Percentiles rank a stretch among this genome's conserved stretches.
Conservation (phyloP, 2,797 vertebrate species). For the Argya squamiceps region DNA sequence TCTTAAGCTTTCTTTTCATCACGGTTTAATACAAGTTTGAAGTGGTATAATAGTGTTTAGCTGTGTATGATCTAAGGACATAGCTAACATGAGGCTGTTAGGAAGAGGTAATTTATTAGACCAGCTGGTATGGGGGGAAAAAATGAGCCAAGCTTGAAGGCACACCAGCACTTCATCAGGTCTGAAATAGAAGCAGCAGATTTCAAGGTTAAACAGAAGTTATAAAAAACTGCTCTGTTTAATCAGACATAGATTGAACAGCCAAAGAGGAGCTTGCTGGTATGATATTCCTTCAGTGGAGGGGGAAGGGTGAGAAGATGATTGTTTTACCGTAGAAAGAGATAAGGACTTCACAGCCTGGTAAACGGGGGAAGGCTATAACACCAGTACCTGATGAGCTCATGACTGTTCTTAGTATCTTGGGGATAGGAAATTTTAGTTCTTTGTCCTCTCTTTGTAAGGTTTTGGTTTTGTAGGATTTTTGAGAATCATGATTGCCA, state of each 20-base stretch:
- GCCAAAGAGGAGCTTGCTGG: background rate
- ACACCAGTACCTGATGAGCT: background rate
- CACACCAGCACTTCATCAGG: slow-evolving; percentile 33
- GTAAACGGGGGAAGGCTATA: background rate
- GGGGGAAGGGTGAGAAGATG: background rate
- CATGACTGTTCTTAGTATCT: background rate
- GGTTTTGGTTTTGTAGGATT: background rate
- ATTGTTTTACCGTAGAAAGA: background rate
- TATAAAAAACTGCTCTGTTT: slow-evolving; percentile 1
- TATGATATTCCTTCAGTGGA: background rate
- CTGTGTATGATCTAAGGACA: slow-evolving; percentile 13
- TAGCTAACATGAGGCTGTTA: background rate
- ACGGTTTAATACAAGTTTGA: background rate
- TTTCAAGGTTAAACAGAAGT: slow-evolving; percentile 63
- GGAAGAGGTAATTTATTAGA: slow-evolving; percentile 67
- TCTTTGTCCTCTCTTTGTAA: background rate
- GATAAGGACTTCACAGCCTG: background rate
- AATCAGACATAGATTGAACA: background rate
- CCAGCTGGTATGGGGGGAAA: slow-evolving; percentile 57
- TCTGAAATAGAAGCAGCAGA: slow-evolving; percentile 61
- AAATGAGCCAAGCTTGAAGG: slow-evolving; percentile 55
- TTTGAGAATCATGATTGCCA: background rate
- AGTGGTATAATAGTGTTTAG: background rate
- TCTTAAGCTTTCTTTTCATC: background rate
- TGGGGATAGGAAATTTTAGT: background rate